Conservation (phyloP, 1,140 invertebrate genomes). For the Tigriopus japonicus region DNA sequence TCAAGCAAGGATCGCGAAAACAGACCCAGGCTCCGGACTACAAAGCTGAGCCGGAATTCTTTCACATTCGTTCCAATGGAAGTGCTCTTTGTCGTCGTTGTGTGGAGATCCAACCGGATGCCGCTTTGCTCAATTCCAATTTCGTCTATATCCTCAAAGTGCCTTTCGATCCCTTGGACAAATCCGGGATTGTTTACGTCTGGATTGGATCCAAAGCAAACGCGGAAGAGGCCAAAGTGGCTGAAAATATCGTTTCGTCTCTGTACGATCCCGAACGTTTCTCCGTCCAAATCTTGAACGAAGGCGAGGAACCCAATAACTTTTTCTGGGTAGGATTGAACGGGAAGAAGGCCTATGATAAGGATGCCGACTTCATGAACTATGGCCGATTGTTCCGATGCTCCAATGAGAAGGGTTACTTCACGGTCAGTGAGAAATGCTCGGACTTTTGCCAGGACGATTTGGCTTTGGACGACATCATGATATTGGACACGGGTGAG, state of each 20-base stretch:
- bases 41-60: conserved; percentile 52
- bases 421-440: conserved; percentile 96
- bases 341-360: conserved; percentile 78
- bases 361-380: conserved; percentile 78
- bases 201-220: conserved; percentile 86
- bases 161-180: conserved; percentile 73
- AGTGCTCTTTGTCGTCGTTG: conserved; percentile 80
- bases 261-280: conserved; percentile 60
- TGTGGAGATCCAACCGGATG: conserved; percentile 69
- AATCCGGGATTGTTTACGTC: conserved; percentile 84
- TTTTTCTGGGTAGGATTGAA: conserved; percentile 96
- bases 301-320: conserved; percentile 95
- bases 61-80: conserved; percentile 85
- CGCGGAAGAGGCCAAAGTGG: conserved; percentile 63
- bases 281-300: conserved; percentile 43
- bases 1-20: conserved; percentile 37
- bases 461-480: conserved; percentile 96
- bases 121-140: conserved; percentile 52
- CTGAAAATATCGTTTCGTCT: conserved; percentile 80
- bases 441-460: conserved; percentile 99
- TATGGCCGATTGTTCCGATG: conserved; percentile 88
- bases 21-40: conserved; percentile 16
- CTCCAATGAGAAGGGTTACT: conserved; percentile 98
- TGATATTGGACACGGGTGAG: conserved; percentile 96
- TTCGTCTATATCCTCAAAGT: conserved; percentile 85